Percentiles rank a stretch among this genome's conserved stretches.
These are phyloP conservation scores for Pammene fasciana DNA, from an alignment of 2,888 invertebrate species.

Conservation along the genomic window DNA sequence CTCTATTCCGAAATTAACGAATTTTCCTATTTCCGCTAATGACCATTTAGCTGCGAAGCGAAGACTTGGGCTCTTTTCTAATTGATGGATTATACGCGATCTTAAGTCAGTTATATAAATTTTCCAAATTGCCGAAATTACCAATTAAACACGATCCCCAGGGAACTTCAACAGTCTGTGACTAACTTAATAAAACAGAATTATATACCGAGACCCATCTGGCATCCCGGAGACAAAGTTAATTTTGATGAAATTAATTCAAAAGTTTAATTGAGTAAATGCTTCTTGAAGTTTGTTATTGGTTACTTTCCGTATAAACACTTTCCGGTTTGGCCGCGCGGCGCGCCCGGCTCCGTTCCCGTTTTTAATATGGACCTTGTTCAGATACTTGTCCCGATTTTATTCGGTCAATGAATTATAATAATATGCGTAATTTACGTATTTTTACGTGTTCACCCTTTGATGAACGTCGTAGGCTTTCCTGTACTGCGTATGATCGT, in stretches of 20 bases:
- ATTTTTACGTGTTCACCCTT: slow-evolving; percentile 25
- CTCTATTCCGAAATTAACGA: no score
- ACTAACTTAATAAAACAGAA: slow-evolving; percentile 77
- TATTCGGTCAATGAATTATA: slow-evolving; percentile 20
- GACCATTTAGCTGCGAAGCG: neutral
- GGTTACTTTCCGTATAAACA: slow-evolving; percentile 40
- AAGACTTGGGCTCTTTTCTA: slow-evolving; percentile 7
- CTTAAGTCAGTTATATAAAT: slow-evolving; percentile 33
- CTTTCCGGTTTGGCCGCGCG: slow-evolving; percentile 32
- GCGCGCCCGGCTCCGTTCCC: slow-evolving; percentile 23
- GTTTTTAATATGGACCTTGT: slow-evolving; percentile 18
- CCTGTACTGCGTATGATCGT: slow-evolving; percentile 58
- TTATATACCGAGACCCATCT: slow-evolving; percentile 76
- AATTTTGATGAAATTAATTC: slow-evolving; percentile 79
- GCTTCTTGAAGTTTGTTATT: slow-evolving; percentile 50
- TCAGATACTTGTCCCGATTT: slow-evolving; percentile 23
- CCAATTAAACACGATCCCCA: slow-evolving; percentile 72
- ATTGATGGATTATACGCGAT: slow-evolving; percentile 25
- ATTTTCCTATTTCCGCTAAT: no score
- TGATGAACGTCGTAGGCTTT: slow-evolving; percentile 34
- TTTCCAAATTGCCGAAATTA: slow-evolving; percentile 64
- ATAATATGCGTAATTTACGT: slow-evolving; percentile 16
- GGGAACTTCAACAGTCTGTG: slow-evolving; percentile 72
- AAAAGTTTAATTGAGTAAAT: slow-evolving; percentile 74
- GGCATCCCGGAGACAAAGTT: slow-evolving; percentile 74